Base-by-base conservation (phyloP, 53 echinoderm and acorn worm genomes). In the Astropecten irregularis region DNA sequence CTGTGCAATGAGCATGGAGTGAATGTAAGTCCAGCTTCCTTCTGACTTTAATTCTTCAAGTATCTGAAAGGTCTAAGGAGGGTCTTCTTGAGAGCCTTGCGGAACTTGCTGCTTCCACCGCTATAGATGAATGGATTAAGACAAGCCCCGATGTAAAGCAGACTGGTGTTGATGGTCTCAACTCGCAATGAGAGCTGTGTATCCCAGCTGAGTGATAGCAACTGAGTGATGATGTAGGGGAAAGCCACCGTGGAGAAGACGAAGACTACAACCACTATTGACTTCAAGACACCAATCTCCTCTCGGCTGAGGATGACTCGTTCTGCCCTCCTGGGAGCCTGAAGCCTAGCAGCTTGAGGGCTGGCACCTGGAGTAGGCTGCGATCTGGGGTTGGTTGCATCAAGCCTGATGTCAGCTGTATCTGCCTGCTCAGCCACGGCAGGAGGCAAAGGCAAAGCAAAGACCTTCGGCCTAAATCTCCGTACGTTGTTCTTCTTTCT, bases 41-140 rank as follows among this genome's bases (percentile, higher is more conserved):
- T n/a, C n/a, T n/a, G n/a, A n/a, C n/a, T n/a, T n/a, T n/a, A n/a
- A n/a, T n/a, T n/a, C n/a, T n/a, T n/a, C n/a, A n/a, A n/a, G n/a
- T n/a, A n/a, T n/a, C n/a, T n/a, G n/a, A n/a, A n/a, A n/a, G n/a
- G n/a, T n/a, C n/a, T n/a, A n/a, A n/a, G n/a, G n/a, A n/a, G n/a
- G n/a, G n/a, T n/a, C n/a, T n/a, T n/a, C n/a, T n/a, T n/a, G n/a
- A 86, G 40, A 2, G 77, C 77, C 20, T 19, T 20, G 16, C 86
- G 31, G 56, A 86, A 86, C 16, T 67, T 64, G 21, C 16, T 50
- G 40, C 46, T 72, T 2, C 52, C 52, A 6, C 74, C 74, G 39
- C 77, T 76, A 56, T 86, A 86, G 38, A 86, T 77, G 36, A 76
- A 25, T 25, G 86, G 86, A 32, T 86, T 86, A 9, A 86, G 42